These are phyloP conservation scores for Petrocephalus schoutedeni DNA, from an alignment of 2,797 vertebrate genomes.

Conservation along the genomic window DNA sequence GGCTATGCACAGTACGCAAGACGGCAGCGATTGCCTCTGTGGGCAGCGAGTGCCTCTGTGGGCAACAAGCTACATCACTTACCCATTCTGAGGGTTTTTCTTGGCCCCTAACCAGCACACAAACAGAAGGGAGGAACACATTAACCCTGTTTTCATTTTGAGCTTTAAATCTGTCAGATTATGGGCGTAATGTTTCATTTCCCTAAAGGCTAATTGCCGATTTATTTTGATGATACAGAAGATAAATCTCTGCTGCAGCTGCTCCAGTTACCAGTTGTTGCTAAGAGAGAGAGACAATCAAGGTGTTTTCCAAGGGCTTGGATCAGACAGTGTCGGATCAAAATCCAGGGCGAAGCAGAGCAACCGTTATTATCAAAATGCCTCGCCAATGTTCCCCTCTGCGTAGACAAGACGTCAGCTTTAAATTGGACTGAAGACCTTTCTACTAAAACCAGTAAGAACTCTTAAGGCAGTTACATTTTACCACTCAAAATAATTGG, in stretches of 20 bases:
- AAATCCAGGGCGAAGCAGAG: not conserved
- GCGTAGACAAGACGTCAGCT: not conserved
- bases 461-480: not conserved
- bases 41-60: too few relatives aligned
- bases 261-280: not conserved
- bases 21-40: not conserved
- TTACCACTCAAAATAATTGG: not conserved
- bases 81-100: not conserved
- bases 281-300: not conserved
- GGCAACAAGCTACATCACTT: not conserved
- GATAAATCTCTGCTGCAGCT: not conserved
- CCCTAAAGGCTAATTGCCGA: not conserved
- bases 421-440: not conserved
- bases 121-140: not conserved
- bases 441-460: not conserved
- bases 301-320: not conserved
- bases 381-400: not conserved
- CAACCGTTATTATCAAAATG: not conserved
- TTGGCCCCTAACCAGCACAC: slow-evolving; percentile 10
- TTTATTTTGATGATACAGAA: not conserved
- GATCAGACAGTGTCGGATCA: not conserved
- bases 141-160: not conserved
- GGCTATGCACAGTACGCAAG: not conserved
- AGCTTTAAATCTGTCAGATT: not conserved
- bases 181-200: not conserved